Percentiles rank a stretch among this genome's conserved stretches.
These are phyloP conservation scores for Ellobius talpinus DNA, from an alignment of 2,113 vertebrate species.

Conservation along the genomic window DNA sequence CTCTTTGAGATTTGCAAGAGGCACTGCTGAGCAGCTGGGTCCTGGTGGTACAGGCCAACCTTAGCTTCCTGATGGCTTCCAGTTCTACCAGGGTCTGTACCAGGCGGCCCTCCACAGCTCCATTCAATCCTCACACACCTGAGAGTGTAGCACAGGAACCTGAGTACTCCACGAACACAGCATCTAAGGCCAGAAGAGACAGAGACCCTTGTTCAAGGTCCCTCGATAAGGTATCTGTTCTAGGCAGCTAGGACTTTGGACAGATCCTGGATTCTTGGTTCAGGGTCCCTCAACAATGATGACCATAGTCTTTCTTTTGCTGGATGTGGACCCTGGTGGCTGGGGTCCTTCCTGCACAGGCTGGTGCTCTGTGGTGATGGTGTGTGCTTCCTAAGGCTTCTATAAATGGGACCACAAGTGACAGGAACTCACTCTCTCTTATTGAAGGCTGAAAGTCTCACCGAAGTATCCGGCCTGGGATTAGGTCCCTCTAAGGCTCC, in stretches of 20 bases:
- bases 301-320: background rate
- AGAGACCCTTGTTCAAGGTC: background rate
- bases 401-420: too few species aligned
- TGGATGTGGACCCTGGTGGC: background rate
- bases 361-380: background rate
- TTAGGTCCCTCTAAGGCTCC: background rate
- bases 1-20: too few species aligned
- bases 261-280: background rate
- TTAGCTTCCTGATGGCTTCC: background rate
- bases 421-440: background rate
- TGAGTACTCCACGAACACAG: background rate
- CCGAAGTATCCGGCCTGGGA: background rate
- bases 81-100: background rate
- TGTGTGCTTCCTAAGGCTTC: background rate
- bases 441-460: background rate
- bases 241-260: background rate
- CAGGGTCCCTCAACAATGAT: background rate
- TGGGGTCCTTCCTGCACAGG: background rate
- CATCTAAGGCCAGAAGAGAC: background rate
- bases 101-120: background rate
- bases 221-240: background rate
- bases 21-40: background rate
- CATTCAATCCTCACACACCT: background rate
- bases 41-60: background rate
- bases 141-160: background rate